A percentile compares a stretch with the other conserved stretches of the same genome.
phyloP scores from a whole-genome alignment of 2,797 vertebrate species.

The Acrocephalus scirpaceus region DNA sequence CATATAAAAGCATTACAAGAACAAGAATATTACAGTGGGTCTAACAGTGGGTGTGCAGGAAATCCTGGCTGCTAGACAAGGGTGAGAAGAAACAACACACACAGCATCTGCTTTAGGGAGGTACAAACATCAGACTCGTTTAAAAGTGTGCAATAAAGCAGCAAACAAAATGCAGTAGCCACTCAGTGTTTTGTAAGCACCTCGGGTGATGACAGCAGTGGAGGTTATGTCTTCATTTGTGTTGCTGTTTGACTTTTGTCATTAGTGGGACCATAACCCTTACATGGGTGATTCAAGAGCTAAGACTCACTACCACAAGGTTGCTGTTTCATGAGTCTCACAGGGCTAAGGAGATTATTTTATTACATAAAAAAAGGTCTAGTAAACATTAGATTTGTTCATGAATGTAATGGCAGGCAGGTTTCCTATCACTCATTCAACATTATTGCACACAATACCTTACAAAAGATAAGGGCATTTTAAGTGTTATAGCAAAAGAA shows the following conservation, averaged over 20 bases:
- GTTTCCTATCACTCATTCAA: neutral
- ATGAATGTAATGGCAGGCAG: neutral
- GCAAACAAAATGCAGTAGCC: neutral
- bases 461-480: neutral
- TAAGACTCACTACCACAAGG: neutral
- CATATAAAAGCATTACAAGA: neutral
- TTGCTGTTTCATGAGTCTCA: neutral
- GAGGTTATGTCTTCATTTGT: neutral
- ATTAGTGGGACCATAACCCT: neutral
- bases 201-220: neutral
- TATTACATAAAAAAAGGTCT: neutral
- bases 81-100: neutral
- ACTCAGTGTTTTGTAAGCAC: neutral
- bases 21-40: neutral
- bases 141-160: neutral
- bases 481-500: neutral
- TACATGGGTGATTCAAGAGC: neutral
- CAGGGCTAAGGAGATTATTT: neutral
- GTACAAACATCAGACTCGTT: neutral
- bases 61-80: constrained; percentile 30
- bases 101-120: constrained; percentile 24
- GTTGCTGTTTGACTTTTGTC: neutral
- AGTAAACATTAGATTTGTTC: neutral
- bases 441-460: neutral
- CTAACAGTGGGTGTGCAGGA: constrained; percentile 21